Percentiles rank a stretch among this genome's conserved stretches.
These are phyloP conservation scores for Orius insidiosus DNA, from an alignment of 1,140 invertebrate genomes.

Conservation along the genomic window DNA sequence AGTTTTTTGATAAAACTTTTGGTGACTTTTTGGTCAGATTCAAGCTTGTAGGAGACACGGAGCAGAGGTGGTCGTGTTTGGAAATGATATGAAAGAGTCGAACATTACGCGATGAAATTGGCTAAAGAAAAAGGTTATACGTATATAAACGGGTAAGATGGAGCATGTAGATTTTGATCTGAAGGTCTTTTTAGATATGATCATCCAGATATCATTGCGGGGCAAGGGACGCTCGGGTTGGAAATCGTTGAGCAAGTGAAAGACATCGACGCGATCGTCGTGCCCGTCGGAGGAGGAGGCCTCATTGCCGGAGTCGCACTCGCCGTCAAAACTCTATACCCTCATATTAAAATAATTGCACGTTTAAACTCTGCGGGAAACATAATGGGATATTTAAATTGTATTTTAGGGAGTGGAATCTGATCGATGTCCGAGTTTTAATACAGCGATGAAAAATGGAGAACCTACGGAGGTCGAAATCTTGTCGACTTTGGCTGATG, in stretches of 20 bases:
- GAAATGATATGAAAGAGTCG: constrained; percentile 70
- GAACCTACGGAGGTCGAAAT: constrained; percentile 48
- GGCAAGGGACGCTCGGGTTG: constrained; percentile 5
- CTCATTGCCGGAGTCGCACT: background rate
- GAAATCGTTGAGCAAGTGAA: background rate
- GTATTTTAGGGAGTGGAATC: constrained; percentile 69
- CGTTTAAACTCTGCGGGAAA: constrained; percentile 22
- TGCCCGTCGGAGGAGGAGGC: constrained; percentile 6
- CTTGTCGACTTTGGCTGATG: constrained; percentile 72
- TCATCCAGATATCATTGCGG: background rate
- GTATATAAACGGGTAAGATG: constrained; percentile 69
- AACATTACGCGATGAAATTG: constrained; percentile 54
- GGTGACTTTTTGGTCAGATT: constrained; percentile 2
- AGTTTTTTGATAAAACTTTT: background rate
- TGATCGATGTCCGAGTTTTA: constrained; percentile 73
- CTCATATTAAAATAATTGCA: constrained; percentile 4
- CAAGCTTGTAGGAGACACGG: constrained; percentile 66
- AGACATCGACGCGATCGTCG: background rate
- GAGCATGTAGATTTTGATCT: background rate
- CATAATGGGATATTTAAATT: background rate
- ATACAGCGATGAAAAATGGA: constrained; percentile 48
- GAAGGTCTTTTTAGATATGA: constrained; percentile 1
- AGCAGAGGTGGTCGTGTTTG: constrained; percentile 68
- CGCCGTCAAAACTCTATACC: background rate
- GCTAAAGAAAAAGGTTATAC: constrained; percentile 49